Evolutionary conservation across 2,113 vertebrate species (phyloP).

Genomic region (Python bivittatus): DNA sequence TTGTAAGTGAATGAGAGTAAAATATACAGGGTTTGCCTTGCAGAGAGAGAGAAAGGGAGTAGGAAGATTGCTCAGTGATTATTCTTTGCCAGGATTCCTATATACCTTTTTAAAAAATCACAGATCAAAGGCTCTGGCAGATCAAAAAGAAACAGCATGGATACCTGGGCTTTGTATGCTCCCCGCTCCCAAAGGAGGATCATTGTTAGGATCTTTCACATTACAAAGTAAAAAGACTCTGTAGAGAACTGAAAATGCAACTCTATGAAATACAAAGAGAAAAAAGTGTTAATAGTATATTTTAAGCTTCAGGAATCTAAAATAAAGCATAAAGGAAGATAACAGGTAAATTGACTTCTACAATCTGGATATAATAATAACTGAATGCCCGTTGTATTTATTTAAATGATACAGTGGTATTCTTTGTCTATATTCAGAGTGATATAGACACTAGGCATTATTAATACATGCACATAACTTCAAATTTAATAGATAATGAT

Average conservation of each 20-base stretch:
- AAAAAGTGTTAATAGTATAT: conserved; percentile 26
- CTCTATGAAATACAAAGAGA: conserved; percentile 27
- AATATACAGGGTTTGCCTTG: background rate
- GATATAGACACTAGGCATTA: background rate
- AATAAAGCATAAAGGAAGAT: conserved; percentile 7
- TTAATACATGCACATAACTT: background rate
- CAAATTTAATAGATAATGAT: background rate
- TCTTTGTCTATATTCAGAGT: background rate
- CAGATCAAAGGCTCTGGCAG: conserved; percentile 39
- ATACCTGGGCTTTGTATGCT: conserved; percentile 15
- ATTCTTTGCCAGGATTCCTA: background rate
- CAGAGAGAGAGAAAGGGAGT: background rate
- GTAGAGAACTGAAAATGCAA: conserved; percentile 43
- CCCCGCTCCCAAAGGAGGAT: background rate
- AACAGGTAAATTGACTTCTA: background rate
- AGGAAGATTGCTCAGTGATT: background rate
- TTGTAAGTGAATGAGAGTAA: background rate
- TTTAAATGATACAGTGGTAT: background rate
- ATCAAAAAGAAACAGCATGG: conserved; percentile 30
- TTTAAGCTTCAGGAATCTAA: background rate
- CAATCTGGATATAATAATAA: background rate
- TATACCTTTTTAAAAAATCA: conserved; percentile 15
- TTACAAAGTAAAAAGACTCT: background rate
- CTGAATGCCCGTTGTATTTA: background rate
- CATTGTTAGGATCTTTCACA: conserved; percentile 9